Conservation (phyloP, 1,140 invertebrate species). For the Heliconius himera region DNA sequence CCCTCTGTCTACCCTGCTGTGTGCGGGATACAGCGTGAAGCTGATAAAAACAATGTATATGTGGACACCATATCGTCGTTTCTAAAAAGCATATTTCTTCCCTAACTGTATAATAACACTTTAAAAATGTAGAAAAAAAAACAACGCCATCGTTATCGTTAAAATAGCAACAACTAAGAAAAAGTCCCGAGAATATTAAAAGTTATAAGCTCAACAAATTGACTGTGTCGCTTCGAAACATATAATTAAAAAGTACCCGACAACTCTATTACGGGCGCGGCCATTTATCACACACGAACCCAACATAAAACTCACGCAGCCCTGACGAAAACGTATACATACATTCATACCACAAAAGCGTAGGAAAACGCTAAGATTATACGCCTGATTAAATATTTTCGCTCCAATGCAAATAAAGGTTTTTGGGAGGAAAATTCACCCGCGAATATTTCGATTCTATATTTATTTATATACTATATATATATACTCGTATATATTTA, state of each 20-base stretch:
- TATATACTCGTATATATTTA: conserved; percentile 9
- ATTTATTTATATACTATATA: conserved; percentile 40
- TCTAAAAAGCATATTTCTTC: too few relatives aligned
- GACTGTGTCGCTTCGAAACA: not conserved
- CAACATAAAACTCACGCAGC: conserved; percentile 38
- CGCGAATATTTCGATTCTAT: conserved; percentile 61
- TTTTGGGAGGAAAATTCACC: conserved; percentile 50
- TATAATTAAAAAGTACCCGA: conserved; percentile 17
- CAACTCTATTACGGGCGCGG: conserved; percentile 42
- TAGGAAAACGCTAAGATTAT: conserved; percentile 65
- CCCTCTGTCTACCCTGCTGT: too few relatives aligned
- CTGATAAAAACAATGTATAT: too few relatives aligned
- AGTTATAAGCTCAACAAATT: not conserved
- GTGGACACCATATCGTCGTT: too few relatives aligned
- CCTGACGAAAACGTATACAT: conserved; percentile 51
- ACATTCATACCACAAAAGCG: conserved; percentile 63
- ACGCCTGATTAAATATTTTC: conserved; percentile 76
- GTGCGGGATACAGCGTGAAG: too few relatives aligned
- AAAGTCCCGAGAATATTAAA: not conserved
- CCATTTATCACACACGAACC: conserved; percentile 30
- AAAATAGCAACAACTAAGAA: not conserved
- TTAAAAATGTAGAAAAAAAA: too few relatives aligned
- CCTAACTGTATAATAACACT: too few relatives aligned
- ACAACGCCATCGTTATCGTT: too few relatives aligned
- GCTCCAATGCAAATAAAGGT: conserved; percentile 69